Conservation (phyloP, 1,140 invertebrate genomes). For the Euwallacea similis region DNA sequence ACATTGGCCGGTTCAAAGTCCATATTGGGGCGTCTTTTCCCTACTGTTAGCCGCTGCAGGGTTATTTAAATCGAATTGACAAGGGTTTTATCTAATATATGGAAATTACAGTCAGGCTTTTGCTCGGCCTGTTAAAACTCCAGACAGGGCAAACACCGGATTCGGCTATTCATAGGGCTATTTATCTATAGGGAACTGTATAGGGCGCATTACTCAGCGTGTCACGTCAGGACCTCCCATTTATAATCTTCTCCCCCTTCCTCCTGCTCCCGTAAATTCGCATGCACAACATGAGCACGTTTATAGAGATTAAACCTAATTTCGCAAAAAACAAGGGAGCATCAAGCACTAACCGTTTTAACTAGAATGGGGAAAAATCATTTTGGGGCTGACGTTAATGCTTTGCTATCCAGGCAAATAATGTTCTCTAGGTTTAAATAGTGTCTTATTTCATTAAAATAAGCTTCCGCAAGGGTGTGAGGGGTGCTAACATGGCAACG, state of each 20-base stretch:
- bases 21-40: too few species aligned
- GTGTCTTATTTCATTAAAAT: too few species aligned
- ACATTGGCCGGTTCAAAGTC: too few species aligned
- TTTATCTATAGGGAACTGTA: not conserved
- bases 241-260: constrained; percentile 11
- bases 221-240: constrained; percentile 9
- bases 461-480: too few species aligned
- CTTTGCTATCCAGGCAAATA: too few species aligned
- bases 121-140: not conserved
- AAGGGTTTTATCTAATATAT: not conserved
- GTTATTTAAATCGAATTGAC: not conserved
- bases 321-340: not conserved
- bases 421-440: too few species aligned
- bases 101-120: not conserved
- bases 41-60: too few species aligned
- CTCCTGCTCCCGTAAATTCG: not conserved
- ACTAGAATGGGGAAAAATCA: too few species aligned
- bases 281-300: not conserved
- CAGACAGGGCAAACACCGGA: not conserved
- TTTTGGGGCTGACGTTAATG: too few species aligned
- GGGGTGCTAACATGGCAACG: too few species aligned
- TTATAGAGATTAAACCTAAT: constrained; percentile 6
- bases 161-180: not conserved
- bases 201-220: constrained; percentile 19
- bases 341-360: too few species aligned